These are phyloP conservation scores for Mus spicilegus DNA, from an alignment of 2,113 vertebrate genomes.

Conservation along the genomic window DNA sequence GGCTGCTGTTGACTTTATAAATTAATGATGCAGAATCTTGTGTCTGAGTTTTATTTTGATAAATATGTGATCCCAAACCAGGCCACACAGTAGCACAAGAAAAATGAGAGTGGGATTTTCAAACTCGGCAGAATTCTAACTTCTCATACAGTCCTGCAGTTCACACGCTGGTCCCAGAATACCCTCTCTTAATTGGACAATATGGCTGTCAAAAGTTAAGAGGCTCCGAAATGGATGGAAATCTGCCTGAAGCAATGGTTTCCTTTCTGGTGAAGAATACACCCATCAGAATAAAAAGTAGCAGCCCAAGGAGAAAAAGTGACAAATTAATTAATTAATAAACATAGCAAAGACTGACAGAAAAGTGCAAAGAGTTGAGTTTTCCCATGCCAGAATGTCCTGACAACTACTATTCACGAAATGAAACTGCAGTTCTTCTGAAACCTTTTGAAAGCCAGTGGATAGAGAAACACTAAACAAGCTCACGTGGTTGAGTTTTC, in stretches of 20 bases:
- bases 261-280: background rate
- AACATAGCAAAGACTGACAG: background rate
- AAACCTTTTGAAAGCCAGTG: background rate
- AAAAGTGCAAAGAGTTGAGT: background rate
- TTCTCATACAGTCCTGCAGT: background rate
- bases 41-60: conserved; percentile 1
- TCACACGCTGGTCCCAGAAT: background rate
- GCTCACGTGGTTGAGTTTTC: background rate
- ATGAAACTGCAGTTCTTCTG: background rate
- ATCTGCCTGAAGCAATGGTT: conserved; percentile 1
- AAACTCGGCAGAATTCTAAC: background rate
- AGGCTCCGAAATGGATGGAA: conserved; percentile 25
- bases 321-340: background rate
- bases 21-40: background rate
- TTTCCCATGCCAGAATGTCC: background rate
- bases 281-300: conserved; percentile 10
- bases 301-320: background rate
- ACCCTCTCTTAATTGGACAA: background rate
- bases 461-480: background rate
- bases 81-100: background rate
- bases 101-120: background rate
- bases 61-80: background rate
- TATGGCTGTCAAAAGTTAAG: background rate
- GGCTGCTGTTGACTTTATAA: background rate
- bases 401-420: conserved; percentile 30